Conservation (phyloP, 2,888 invertebrate species). For the Ceramica pisi region DNA sequence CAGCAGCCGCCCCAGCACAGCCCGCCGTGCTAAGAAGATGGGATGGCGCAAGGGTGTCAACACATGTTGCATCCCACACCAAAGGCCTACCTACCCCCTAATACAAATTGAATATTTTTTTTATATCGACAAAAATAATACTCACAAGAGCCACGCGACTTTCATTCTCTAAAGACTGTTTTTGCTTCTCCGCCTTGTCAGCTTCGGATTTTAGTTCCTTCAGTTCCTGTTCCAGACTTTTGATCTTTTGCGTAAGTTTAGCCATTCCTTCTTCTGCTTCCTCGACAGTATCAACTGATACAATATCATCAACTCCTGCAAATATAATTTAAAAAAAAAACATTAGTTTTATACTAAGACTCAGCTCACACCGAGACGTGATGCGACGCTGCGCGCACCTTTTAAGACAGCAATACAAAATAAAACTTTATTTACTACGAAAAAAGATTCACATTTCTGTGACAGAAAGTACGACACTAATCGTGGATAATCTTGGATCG, state of each 20-base stretch:
- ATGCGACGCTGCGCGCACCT: not conserved
- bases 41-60: too few relatives aligned
- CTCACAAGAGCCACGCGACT: constrained; percentile 83
- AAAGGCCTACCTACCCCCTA: too few relatives aligned
- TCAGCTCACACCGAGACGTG: not conserved
- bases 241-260: constrained; percentile 78
- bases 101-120: not conserved
- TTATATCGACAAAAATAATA: constrained; percentile 17
- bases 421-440: too few relatives aligned
- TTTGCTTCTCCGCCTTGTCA: constrained; percentile 83
- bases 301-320: constrained; percentile 78
- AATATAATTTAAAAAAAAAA: constrained; percentile 25
- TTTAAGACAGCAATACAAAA: not conserved
- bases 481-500: too few relatives aligned
- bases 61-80: too few relatives aligned
- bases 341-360: not conserved
- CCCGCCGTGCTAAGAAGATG: too few relatives aligned
- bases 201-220: constrained; percentile 78
- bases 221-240: constrained; percentile 77
- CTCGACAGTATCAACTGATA: constrained; percentile 77
- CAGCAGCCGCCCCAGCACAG: too few relatives aligned
- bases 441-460: too few relatives aligned
- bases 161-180: constrained; percentile 83
- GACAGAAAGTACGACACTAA: too few relatives aligned
- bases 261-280: constrained; percentile 79